phyloP scores from a whole-genome alignment of 2,113 vertebrate genomes.

The Albula goreensis region DNA sequence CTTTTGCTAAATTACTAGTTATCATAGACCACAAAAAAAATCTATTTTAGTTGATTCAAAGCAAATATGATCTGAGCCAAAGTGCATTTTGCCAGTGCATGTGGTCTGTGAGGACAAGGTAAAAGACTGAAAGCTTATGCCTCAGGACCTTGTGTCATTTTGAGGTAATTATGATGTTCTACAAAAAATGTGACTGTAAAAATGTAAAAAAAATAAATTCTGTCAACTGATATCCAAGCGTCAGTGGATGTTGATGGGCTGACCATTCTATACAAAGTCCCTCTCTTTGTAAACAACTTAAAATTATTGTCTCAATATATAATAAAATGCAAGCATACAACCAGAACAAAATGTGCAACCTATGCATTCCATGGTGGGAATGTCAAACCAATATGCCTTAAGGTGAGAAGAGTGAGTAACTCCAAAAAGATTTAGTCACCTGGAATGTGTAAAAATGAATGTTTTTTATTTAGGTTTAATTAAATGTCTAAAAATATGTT shows the following conservation, averaged over 20 bases:
- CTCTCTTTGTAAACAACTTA: neutral
- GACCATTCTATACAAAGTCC: neutral
- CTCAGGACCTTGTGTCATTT: neutral
- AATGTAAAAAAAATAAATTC: neutral
- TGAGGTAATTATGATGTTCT: neutral
- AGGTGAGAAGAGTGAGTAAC: too few relatives aligned
- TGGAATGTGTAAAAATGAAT: too few relatives aligned
- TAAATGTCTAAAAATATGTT: too few relatives aligned
- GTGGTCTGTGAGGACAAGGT: neutral
- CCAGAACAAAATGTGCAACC: neutral
- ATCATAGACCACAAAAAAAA: neutral
- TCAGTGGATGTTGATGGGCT: neutral
- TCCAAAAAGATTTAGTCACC: too few relatives aligned
- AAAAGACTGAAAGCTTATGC: neutral
- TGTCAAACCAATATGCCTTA: too few relatives aligned
- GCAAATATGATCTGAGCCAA: neutral
- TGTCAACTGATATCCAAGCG: neutral
- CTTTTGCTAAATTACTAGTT: too few relatives aligned
- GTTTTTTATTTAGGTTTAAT: too few relatives aligned
- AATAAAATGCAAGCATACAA: neutral
- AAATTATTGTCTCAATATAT: neutral
- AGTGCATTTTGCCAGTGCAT: neutral
- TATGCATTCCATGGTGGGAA: too few relatives aligned
- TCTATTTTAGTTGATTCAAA: neutral
- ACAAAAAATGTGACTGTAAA: neutral